These are phyloP conservation scores for Cheilinus undulatus DNA, from an alignment of 2,113 vertebrate species.

Conservation along the genomic window DNA sequence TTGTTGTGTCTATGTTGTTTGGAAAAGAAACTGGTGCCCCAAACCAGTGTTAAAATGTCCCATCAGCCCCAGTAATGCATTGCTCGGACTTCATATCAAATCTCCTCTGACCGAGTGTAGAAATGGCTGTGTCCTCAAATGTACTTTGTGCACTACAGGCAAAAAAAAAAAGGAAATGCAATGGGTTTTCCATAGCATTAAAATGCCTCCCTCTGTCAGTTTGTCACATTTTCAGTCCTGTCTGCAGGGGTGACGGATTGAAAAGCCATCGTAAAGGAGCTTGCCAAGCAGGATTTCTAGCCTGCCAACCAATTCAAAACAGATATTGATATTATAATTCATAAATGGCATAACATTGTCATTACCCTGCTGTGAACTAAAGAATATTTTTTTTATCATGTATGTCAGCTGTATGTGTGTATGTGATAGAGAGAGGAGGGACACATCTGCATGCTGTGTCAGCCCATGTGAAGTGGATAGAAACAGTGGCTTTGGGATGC, in stretches of 20 bases:
- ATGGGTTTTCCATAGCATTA: slow-evolving; percentile 22
- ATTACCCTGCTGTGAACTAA: slow-evolving; percentile 18
- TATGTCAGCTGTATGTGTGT: slow-evolving; percentile 15
- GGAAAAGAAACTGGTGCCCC: not conserved
- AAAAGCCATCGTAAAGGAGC: slow-evolving; percentile 31
- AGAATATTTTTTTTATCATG: slow-evolving; percentile 4
- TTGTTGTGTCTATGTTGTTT: not conserved
- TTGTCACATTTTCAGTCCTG: slow-evolving; percentile 28
- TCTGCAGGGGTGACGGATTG: slow-evolving; percentile 18
- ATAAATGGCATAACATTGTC: slow-evolving; percentile 21
- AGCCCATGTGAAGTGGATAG: slow-evolving; percentile 42
- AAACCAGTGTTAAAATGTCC: slow-evolving; percentile 21
- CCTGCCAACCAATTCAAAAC: slow-evolving; percentile 38
- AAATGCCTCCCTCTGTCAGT: slow-evolving; percentile 26
- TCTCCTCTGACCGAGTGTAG: slow-evolving; percentile 26
- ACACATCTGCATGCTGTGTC: slow-evolving; percentile 49
- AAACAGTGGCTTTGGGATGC: slow-evolving; percentile 50
- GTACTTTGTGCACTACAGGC: slow-evolving; percentile 28
- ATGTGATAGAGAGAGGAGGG: not conserved
- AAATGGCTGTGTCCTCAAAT: slow-evolving; percentile 26
- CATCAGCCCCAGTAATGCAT: slow-evolving; percentile 26
- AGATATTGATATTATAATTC: slow-evolving; percentile 44
- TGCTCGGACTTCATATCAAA: slow-evolving; percentile 9
- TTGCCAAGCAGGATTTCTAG: slow-evolving; percentile 38
- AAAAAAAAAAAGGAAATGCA: slow-evolving; percentile 20